Conservation (phyloP, 2,888 invertebrate species). For the Syrista parreyssii region DNA sequence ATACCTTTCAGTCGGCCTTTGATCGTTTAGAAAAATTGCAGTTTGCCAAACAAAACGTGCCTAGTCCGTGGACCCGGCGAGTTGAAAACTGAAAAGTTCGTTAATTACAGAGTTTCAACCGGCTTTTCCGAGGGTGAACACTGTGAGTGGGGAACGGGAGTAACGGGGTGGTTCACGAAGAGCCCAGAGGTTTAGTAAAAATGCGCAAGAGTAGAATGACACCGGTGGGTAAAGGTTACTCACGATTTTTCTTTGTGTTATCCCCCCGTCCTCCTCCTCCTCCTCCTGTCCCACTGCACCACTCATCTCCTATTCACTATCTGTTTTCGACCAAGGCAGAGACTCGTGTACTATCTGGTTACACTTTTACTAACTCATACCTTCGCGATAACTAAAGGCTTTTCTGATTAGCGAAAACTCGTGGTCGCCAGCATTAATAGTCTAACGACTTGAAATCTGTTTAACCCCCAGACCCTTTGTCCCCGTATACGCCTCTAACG, state of each 20-base stretch:
- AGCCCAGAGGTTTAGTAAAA: conserved; percentile 20
- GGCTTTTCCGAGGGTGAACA: conserved; percentile 22
- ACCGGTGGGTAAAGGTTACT: neutral
- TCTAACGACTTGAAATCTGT: conserved; percentile 46
- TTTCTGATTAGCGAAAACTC: neutral
- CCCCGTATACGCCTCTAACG: conserved; percentile 21
- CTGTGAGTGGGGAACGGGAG: neutral
- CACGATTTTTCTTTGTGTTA: conserved; percentile 2
- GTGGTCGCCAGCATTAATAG: neutral
- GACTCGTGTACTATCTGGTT: conserved; percentile 18
- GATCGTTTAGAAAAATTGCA: conserved; percentile 49
- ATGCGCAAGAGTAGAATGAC: neutral
- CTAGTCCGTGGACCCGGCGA: conserved; percentile 21
- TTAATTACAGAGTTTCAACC: conserved; percentile 50
- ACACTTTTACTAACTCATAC: conserved; percentile 9
- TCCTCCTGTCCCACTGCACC: conserved; percentile 7
- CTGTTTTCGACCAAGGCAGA: conserved; percentile 18
- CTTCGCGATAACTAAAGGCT: conserved; percentile 15
- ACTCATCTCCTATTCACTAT: conserved; percentile 10
- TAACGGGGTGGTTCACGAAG: conserved; percentile 10
- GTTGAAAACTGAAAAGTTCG: conserved; percentile 50
- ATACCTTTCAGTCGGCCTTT: conserved; percentile 29
- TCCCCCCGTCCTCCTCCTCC: conserved; percentile 7
- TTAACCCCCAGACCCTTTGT: conserved; percentile 28
- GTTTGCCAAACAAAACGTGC: conserved; percentile 45